Percentiles rank a stretch among this genome's conserved stretches.
phyloP scores from a whole-genome alignment of 2,888 invertebrate genomes.

The Drosophila mayaguana region DNA sequence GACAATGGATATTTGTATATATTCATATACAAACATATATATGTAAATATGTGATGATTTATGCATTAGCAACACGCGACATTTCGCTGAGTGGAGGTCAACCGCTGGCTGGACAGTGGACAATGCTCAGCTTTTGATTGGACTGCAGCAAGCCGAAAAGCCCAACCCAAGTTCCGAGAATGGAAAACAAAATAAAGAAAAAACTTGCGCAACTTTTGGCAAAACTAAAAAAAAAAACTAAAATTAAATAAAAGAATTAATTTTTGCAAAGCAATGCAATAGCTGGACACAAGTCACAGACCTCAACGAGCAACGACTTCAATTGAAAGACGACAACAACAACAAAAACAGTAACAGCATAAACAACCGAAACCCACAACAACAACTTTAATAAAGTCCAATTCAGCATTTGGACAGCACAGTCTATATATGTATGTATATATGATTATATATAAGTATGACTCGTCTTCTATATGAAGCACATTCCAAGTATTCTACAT shows the following conservation, averaged over 20 bases:
- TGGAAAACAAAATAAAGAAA: constrained; percentile 4
- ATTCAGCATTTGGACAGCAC: constrained; percentile 59
- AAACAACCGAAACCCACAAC: constrained; percentile 20
- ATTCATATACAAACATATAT: constrained; percentile 19
- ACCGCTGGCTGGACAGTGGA: constrained; percentile 25
- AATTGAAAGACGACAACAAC: constrained; percentile 46
- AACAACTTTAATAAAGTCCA: constrained; percentile 37
- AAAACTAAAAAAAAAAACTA: constrained; percentile 32
- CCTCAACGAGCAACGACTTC: constrained; percentile 52
- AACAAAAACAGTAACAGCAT: constrained; percentile 1
- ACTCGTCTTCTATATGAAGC: constrained; percentile 29
- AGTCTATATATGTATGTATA: not conserved
- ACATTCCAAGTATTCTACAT: constrained; percentile 42
- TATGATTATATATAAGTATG: not conserved
- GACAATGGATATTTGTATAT: not conserved
- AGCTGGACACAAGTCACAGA: constrained; percentile 76
- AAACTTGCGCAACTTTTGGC: constrained; percentile 69
- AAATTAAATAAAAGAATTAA: constrained; percentile 46
- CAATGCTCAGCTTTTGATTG: constrained; percentile 56
- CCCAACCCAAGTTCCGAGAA: constrained; percentile 63
- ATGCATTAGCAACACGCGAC: constrained; percentile 78
- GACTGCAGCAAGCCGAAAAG: constrained; percentile 26
- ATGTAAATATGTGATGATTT: constrained; percentile 57
- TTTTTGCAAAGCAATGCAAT: constrained; percentile 66
- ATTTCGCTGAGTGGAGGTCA: constrained; percentile 8